phyloP scores from a whole-genome alignment of 2,113 vertebrate genomes.

The Amphilophus citrinellus region DNA sequence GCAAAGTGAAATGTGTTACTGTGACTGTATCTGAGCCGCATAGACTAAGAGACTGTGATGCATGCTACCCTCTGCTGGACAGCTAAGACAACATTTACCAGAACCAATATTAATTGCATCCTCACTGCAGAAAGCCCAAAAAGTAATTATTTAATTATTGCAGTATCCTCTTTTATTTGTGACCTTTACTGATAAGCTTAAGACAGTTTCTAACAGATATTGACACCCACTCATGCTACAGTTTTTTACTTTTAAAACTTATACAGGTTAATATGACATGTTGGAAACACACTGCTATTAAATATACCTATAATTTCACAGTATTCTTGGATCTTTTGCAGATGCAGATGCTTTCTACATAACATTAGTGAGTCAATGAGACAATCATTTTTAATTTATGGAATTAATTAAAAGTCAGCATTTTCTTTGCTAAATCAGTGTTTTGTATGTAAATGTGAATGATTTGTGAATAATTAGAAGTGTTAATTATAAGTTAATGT shows the following conservation, averaged over 20 bases:
- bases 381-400: background rate
- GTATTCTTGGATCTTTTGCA: background rate
- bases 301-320: background rate
- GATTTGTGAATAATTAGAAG: background rate
- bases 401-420: background rate
- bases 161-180: background rate
- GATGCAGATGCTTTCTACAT: background rate
- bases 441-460: background rate
- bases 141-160: background rate
- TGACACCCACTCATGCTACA: background rate
- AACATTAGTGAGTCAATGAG: background rate
- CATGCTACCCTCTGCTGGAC: constrained; percentile 70
- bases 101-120: background rate
- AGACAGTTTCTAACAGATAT: background rate
- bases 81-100: constrained; percentile 10
- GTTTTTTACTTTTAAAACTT: background rate
- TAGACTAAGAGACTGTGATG: background rate
- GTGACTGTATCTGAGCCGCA: background rate
- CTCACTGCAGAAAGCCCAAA: background rate
- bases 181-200: background rate
- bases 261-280: background rate
- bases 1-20: background rate
- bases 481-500: background rate
- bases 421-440: background rate
- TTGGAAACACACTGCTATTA: background rate